Evolutionary conservation across 2,797 vertebrate species (phyloP).

Genomic region (Capromys pilorides): DNA sequence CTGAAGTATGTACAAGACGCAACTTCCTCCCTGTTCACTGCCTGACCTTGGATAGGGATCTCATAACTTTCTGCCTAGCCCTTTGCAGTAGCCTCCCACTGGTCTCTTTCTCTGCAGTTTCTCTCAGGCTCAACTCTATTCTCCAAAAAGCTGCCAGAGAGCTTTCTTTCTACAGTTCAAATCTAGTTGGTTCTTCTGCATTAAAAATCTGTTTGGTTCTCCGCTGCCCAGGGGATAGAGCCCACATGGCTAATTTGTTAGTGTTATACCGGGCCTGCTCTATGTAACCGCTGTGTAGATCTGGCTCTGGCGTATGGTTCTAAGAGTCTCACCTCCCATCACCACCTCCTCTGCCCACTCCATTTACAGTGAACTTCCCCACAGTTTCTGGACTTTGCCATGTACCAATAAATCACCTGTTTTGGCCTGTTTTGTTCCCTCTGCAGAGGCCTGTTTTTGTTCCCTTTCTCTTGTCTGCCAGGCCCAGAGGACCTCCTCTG

Average conservation of each 20-base stretch:
- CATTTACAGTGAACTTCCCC: not conserved
- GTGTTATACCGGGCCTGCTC: no score
- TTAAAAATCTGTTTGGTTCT: not conserved
- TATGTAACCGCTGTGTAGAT: not conserved
- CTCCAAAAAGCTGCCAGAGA: not conserved
- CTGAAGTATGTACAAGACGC: not conserved
- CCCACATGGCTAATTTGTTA: no score
- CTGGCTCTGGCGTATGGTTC: not conserved
- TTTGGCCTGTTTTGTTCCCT: not conserved
- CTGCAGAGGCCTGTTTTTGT: not conserved
- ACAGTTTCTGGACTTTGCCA: not conserved
- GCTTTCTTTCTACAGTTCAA: not conserved
- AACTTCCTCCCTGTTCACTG: not conserved
- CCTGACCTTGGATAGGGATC: not conserved
- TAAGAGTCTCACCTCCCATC: not conserved
- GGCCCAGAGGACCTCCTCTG: not conserved
- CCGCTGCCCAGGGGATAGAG: rapidly evolving
- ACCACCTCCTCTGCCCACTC: not conserved
- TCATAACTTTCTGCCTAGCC: not conserved
- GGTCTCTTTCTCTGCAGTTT: not conserved
- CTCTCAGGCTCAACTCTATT: not conserved
- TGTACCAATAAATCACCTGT: not conserved
- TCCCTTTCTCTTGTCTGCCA: not conserved
- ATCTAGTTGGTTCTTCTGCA: not conserved
- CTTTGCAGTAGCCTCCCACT: not conserved